phyloP scores from a whole-genome alignment of 1,140 invertebrate species.

The Octopus bimaculoides region DNA sequence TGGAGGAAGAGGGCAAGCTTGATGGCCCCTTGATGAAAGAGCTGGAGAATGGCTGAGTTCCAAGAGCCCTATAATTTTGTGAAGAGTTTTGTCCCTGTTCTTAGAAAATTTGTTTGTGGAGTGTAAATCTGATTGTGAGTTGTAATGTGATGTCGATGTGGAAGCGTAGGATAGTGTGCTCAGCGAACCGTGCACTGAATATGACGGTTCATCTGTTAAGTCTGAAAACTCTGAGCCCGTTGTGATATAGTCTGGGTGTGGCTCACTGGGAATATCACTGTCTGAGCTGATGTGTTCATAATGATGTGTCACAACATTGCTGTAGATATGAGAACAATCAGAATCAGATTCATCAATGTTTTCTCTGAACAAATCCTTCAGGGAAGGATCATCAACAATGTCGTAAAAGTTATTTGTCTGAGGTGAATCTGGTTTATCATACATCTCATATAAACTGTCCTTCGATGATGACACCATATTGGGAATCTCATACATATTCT shows the following conservation, averaged over 20 bases:
- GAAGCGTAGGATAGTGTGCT: no score
- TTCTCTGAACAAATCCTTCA: background rate
- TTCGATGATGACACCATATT: background rate
- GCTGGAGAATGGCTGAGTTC: no score
- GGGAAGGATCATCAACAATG: no score
- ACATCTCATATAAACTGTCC: background rate
- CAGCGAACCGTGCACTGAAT: no score
- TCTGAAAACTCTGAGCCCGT: background rate
- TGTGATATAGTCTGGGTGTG: background rate
- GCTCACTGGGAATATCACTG: background rate
- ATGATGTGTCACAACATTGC: background rate
- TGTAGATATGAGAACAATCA: background rate
- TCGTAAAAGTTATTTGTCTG: no score
- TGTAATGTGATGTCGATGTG: no score
- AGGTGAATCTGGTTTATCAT: background rate
- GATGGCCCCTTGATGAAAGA: no score
- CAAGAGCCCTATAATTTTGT: no score
- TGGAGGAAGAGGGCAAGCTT: no score
- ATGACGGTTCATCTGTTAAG: background rate
- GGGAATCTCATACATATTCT: background rate
- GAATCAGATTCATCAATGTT: background rate
- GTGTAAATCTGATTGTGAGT: no score
- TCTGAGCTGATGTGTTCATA: background rate
- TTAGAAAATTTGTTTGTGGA: no score
- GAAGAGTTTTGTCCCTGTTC: no score